Evolutionary conservation across 2,113 vertebrate species (phyloP), one percentile per base, ranked within the genome.

Genomic region (Cichladusa arquata): DNA sequence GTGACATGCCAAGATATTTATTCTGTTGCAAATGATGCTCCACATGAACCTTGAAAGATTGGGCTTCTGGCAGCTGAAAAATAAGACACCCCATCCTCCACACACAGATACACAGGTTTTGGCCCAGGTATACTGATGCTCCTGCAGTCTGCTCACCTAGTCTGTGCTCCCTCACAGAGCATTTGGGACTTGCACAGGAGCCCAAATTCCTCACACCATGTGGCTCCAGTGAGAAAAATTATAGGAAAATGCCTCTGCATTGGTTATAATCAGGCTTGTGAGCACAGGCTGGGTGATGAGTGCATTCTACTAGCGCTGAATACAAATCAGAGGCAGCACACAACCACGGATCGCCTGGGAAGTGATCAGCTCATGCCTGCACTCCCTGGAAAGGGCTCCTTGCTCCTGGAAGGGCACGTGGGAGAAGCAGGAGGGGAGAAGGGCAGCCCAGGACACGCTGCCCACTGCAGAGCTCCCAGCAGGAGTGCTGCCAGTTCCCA

Each of bases 401-500:
- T 29, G 48, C 78, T 62, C 29, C 74, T 53, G 71, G 5, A 70
- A 83, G 76, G 81, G 48, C 36, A 56, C 0, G 0, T 23, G 51
- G 72, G 90, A 9, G 65, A 25, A 90, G 71, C 11, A 1, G 93
- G 81, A 74, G 0, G 0, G 70, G 28, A 80, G 79, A 51, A 89
- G 90, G 93, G 92, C 87, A 94, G 92, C 65, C 86, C 22, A 2
- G 93, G 92, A 95, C 78, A 91, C 7, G 4, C 38, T 91, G 83
- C 84, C 89, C 87, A 47, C 47, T 69, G 89, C 58, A 57, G 78
- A 77, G 81, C 78, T 94, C 70, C 47, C 87, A 14, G 81, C 2
- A 81, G 92, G 87, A 95, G 48, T 1, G 8, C 60, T 88, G 93
- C 92, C 96, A 94, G 83, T 90, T 96, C 90, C 90, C 94, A 96